These are phyloP conservation scores for Perognathus longimembris DNA, from an alignment of 2,113 vertebrate genomes.

Conservation along the genomic window DNA sequence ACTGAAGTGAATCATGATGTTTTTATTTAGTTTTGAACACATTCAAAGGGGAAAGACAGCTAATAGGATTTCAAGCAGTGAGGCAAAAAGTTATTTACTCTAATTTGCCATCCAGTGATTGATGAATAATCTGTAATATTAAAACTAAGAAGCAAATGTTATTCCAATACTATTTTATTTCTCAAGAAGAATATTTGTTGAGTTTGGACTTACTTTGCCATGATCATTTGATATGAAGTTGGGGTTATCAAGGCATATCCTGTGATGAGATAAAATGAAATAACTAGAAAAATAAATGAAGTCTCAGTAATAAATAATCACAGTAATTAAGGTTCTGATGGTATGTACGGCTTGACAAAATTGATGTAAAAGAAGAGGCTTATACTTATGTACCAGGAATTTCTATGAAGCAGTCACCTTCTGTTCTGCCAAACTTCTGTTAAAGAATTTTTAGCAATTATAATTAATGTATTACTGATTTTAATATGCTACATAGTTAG, in stretches of 20 bases:
- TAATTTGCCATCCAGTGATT: conserved; percentile 57
- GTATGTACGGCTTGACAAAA: neutral
- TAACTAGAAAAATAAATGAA: neutral
- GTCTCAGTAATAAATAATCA: neutral
- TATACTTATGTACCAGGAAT: neutral
- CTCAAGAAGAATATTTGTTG: neutral
- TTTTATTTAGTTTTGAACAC: conserved; percentile 23
- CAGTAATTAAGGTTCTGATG: neutral
- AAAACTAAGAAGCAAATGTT: conserved; percentile 45
- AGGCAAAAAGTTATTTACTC: conserved; percentile 42
- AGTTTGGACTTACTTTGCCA: neutral
- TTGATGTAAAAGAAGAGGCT: neutral
- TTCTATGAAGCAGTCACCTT: neutral
- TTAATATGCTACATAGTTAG: neutral
- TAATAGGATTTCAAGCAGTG: conserved; percentile 29
- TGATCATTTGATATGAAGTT: neutral
- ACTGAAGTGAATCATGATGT: neutral
- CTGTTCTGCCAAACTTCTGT: too few species aligned
- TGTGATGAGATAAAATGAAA: neutral
- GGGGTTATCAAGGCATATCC: neutral
- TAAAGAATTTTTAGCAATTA: neutral
- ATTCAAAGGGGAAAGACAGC: neutral
- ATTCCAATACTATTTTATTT: conserved; percentile 54
- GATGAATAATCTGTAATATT: conserved; percentile 46
- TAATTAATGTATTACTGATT: neutral